Evolutionary conservation across 1,140 invertebrate genomes (phyloP).

Genomic region (Brachionus asplanchnoidis): DNA sequence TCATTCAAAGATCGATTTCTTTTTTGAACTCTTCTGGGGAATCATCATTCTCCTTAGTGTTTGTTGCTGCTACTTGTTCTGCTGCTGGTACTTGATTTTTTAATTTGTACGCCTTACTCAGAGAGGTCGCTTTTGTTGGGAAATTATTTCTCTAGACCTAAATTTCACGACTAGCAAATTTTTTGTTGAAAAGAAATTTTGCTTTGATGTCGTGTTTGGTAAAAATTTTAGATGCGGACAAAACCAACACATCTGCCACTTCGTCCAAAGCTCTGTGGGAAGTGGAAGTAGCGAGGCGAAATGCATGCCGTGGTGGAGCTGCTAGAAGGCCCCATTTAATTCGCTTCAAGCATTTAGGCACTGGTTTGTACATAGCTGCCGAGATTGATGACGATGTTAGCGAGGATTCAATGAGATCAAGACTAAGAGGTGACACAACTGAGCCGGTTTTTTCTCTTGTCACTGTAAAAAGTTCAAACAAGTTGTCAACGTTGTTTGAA

Average conservation of each 20-base stretch:
- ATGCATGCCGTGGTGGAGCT: slow-evolving; percentile 91
- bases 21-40: background rate
- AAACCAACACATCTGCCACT: slow-evolving; percentile 93
- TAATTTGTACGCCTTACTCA: background rate
- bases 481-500: slow-evolving; percentile 89
- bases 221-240: no score
- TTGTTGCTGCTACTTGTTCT: background rate
- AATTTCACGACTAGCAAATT: no score
- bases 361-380: slow-evolving; percentile 66
- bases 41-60: background rate
- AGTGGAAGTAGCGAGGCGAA: slow-evolving; percentile 95
- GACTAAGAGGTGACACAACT: background rate
- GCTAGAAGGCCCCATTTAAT: slow-evolving; percentile 97
- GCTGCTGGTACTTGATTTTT: background rate
- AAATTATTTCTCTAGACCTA: no score
- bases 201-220: no score
- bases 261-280: slow-evolving; percentile 99
- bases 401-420: background rate
- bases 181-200: no score
- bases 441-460: slow-evolving; percentile 75
- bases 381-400: slow-evolving; percentile 57
- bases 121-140: no score
- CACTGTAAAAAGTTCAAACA: slow-evolving; percentile 82
- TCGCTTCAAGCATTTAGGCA: slow-evolving; percentile 96
- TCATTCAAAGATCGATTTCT: background rate